Evolutionary conservation across 2,797 vertebrate genomes (phyloP), one percentile per base, ranked within the genome.

Genomic region (Syngnathus acus): DNA sequence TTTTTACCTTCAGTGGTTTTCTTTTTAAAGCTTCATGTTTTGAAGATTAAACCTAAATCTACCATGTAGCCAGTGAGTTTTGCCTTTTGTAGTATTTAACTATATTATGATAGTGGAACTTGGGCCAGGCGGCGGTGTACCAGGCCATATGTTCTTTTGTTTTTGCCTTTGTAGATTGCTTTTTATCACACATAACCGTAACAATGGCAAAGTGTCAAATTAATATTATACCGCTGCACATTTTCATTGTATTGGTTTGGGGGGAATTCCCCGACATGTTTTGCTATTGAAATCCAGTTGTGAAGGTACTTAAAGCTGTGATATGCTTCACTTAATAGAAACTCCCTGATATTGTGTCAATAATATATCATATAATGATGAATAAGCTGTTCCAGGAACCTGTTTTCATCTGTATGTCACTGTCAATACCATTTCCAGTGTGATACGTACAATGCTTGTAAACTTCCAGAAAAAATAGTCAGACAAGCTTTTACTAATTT

Each of bases 231-330:
- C 83, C 73, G 77, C 72, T 79, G 83, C 84, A 87, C 81, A 86
- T 80, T 59, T 72, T 65, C 72, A 72, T 62, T 81, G 39, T 69
- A 70, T 66, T 72, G 70, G 69, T 76, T 70, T 43, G 53, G 14
- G 14, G n/a, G 51, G 42, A 68, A 70, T 68, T 78, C 75, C 76
- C 59, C 74, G 32, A 68, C 65, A 80, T 84, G 76, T 82, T 80
- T 76, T 79, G 71, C 37, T 85, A 82, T 83, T 87, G 83, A 80
- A 87, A 81, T 59, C n/a, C 80, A 83, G 67, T 82, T 86, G 85
- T 87, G 76, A 85, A 82, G 73, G 72, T 84, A 74, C 82, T 77
- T 82, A 66, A 87, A 88, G 78, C 84, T 89, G 87, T 88, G 84
- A 87, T 81, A 68, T 69, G 59, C 76, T 67, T 78, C 69, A 48